Conservation (phyloP, 2,888 invertebrate species). For the Nymphalis urticae region DNA sequence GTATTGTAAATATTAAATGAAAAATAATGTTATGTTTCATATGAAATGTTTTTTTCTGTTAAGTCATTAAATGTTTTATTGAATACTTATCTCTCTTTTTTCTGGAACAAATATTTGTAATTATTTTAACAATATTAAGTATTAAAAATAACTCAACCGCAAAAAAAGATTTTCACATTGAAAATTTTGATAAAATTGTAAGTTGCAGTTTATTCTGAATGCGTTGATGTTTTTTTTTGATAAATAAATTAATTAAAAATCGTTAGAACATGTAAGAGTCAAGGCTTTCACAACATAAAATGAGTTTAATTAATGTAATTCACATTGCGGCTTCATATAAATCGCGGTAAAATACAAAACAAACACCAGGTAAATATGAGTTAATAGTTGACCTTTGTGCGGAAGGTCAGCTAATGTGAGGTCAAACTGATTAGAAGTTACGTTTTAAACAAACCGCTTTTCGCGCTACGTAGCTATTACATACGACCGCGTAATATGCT, state of each 20-base stretch:
- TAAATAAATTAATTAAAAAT: background rate
- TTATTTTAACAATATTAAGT: too few species aligned
- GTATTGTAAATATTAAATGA: too few species aligned
- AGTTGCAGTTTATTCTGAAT: too few species aligned
- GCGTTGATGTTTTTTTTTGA: background rate
- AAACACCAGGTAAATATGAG: constrained; percentile 29
- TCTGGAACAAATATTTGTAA: too few species aligned
- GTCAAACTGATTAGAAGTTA: constrained; percentile 51
- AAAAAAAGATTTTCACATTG: too few species aligned
- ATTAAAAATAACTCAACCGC: too few species aligned
- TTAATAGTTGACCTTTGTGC: constrained; percentile 45
- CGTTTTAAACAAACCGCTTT: constrained; percentile 44
- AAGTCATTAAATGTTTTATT: too few species aligned
- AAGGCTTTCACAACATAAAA: constrained; percentile 4
- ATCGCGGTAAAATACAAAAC: constrained; percentile 20
- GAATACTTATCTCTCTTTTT: too few species aligned
- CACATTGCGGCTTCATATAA: constrained; percentile 1
- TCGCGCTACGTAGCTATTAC: constrained; percentile 26
- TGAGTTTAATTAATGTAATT: background rate
- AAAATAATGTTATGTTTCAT: too few species aligned
- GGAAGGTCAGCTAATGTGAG: constrained; percentile 56
- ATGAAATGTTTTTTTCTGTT: too few species aligned
- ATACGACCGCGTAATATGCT: constrained; percentile 26
- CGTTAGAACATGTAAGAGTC: background rate
- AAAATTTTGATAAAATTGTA: too few species aligned